phyloP scores from a whole-genome alignment of 2,797 vertebrate species.

The Podarcis siculus region DNA sequence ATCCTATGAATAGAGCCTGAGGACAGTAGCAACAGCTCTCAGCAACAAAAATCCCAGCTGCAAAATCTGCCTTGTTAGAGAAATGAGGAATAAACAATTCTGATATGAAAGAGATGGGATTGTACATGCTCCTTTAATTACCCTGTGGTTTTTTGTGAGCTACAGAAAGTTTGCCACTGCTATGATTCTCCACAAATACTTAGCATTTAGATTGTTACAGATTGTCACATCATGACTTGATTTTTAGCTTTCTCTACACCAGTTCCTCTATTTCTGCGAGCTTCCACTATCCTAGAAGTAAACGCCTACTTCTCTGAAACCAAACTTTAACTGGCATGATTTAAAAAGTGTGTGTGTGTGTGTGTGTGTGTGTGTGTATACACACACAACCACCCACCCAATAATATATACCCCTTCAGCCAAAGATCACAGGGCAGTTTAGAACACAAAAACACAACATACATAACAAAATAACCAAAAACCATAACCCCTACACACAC shows the following conservation, averaged over 20 bases:
- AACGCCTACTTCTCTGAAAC: background rate
- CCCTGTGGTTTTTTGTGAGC: conserved; percentile 5
- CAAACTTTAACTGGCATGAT: conserved; percentile 6
- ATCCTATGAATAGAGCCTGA: background rate
- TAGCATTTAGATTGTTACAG: conserved; percentile 1
- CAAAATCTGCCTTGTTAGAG: background rate
- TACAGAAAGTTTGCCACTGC: background rate
- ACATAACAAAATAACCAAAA: too few relatives aligned
- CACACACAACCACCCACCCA: too few relatives aligned
- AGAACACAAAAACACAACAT: too few relatives aligned
- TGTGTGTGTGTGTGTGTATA: too few relatives aligned
- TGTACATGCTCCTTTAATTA: conserved; percentile 22
- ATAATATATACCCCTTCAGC: too few relatives aligned
- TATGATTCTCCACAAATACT: background rate
- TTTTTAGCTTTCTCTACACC: conserved; percentile 1
- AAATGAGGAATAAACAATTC: conserved; percentile 28
- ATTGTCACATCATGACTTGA: conserved; percentile 15
- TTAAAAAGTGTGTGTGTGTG: background rate
- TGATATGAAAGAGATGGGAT: conserved; percentile 12
- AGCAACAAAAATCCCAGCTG: background rate
- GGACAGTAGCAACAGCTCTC: background rate
- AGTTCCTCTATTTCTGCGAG: background rate
- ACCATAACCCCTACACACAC: too few relatives aligned
- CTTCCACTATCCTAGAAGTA: background rate
- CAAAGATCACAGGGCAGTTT: too few relatives aligned